phyloP scores from a whole-genome alignment of 2,113 vertebrate species.

The Lycaon pictus region DNA sequence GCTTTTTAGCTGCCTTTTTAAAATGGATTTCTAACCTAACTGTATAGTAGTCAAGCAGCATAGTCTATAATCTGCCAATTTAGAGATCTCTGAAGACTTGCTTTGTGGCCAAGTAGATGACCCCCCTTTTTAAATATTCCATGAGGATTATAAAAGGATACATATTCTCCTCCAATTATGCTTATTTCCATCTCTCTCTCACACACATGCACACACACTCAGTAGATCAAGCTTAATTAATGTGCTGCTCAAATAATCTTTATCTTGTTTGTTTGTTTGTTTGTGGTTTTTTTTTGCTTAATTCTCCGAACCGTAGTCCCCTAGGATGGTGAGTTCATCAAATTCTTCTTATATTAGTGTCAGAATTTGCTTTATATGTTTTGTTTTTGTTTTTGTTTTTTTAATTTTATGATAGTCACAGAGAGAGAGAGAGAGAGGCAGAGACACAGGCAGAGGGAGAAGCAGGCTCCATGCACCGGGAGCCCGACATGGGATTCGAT shows the following conservation, averaged over 20 bases:
- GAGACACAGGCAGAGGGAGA: too few relatives aligned
- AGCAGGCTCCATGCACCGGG: too few relatives aligned
- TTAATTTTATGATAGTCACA: too few relatives aligned
- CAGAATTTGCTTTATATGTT: not conserved
- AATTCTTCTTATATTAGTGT: rapidly evolving
- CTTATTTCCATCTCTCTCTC: not conserved
- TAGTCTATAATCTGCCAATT: too few relatives aligned
- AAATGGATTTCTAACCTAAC: not conserved
- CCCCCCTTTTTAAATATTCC: not conserved
- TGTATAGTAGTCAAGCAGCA: not conserved
- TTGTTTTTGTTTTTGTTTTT: too few relatives aligned
- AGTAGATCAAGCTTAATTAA: not conserved
- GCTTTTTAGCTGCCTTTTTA: not conserved
- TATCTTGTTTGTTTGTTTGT: not conserved
- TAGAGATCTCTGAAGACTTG: too few relatives aligned
- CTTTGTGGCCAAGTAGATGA: not conserved
- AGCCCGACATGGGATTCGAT: too few relatives aligned
- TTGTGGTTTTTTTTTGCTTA: not conserved
- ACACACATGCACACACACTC: too few relatives aligned
- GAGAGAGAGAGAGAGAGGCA: too few relatives aligned
- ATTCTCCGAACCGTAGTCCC: not conserved
- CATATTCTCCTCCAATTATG: not conserved
- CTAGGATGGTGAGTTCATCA: too few relatives aligned
- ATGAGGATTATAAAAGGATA: too few relatives aligned
- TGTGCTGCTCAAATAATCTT: not conserved